Conservation (phyloP, 2,797 vertebrate species). For the Takifugu ocellatus region DNA sequence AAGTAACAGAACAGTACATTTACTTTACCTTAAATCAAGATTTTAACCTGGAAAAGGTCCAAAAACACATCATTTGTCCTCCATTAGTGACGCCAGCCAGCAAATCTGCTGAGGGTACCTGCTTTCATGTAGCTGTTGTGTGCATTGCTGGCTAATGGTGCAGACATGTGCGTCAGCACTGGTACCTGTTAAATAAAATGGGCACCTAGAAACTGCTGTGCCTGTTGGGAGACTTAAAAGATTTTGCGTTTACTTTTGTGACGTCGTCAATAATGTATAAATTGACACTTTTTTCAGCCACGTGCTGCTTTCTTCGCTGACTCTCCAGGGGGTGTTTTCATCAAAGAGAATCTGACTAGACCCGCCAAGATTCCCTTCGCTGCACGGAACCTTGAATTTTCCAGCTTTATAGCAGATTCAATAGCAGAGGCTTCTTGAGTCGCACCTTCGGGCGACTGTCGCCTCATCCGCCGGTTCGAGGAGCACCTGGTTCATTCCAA, state of each 20-base stretch:
- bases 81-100: too few relatives aligned
- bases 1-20: too few relatives aligned
- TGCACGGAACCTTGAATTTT: neutral
- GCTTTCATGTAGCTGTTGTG: neutral
- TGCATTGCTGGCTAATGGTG: neutral
- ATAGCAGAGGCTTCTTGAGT: conserved; percentile 2
- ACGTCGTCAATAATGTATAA: neutral
- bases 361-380: neutral
- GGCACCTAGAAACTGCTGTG: too few relatives aligned
- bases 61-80: too few relatives aligned
- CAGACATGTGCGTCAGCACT: neutral
- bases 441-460: conserved; percentile 7
- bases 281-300: neutral
- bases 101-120: neutral
- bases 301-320: neutral
- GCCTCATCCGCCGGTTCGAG: conserved; percentile 12
- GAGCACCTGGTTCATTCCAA: conserved; percentile 2
- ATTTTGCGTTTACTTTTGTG: too few relatives aligned
- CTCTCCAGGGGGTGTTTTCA: neutral
- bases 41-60: too few relatives aligned
- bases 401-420: neutral
- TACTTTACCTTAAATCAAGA: too few relatives aligned
- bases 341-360: conserved; percentile 13
- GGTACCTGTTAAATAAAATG: too few relatives aligned
- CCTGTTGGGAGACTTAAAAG: too few relatives aligned